Evolutionary conservation across 2,797 vertebrate genomes (phyloP).

Genomic region (Jordanella pulchra): DNA sequence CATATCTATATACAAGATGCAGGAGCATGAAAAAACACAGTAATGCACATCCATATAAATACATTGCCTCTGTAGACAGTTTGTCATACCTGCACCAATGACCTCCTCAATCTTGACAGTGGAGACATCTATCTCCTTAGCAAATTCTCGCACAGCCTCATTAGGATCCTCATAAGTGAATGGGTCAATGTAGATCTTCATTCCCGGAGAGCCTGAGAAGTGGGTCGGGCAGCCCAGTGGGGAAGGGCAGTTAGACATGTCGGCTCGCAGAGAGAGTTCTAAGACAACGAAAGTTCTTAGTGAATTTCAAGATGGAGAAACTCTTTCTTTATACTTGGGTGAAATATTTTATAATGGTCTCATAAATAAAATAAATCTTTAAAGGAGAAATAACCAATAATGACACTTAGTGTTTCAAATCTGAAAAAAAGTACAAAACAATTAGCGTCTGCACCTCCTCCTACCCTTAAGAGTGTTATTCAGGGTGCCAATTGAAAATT

Average conservation of each 20-base stretch:
- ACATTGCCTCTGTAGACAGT: neutral
- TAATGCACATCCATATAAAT: neutral
- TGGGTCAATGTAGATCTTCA: constrained; percentile 99
- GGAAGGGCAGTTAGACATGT: constrained; percentile 86
- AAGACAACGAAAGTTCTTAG: constrained; percentile 75
- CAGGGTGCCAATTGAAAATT: too few species aligned
- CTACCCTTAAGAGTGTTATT: too few species aligned
- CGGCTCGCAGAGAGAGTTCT: constrained; percentile 84
- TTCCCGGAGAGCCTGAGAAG: constrained; percentile 93
- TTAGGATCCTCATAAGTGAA: constrained; percentile 99
- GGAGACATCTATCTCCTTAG: constrained; percentile 98
- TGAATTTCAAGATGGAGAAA: constrained; percentile 59
- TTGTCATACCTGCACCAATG: constrained; percentile 92
- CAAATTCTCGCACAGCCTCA: constrained; percentile 95
- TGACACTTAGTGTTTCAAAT: too few species aligned
- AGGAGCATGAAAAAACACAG: constrained; percentile 1
- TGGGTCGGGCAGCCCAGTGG: constrained; percentile 85
- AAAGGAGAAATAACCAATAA: neutral
- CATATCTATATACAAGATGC: neutral
- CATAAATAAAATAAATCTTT: constrained; percentile 28
- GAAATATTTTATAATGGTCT: constrained; percentile 29
- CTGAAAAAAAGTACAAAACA: too few species aligned
- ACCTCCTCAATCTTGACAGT: constrained; percentile 99
- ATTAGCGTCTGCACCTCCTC: too few species aligned
- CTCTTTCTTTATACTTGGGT: constrained; percentile 6